Evolutionary conservation across 2,113 vertebrate genomes (phyloP), one percentile per base, ranked within the genome.

Genomic region (Merops nubicus): DNA sequence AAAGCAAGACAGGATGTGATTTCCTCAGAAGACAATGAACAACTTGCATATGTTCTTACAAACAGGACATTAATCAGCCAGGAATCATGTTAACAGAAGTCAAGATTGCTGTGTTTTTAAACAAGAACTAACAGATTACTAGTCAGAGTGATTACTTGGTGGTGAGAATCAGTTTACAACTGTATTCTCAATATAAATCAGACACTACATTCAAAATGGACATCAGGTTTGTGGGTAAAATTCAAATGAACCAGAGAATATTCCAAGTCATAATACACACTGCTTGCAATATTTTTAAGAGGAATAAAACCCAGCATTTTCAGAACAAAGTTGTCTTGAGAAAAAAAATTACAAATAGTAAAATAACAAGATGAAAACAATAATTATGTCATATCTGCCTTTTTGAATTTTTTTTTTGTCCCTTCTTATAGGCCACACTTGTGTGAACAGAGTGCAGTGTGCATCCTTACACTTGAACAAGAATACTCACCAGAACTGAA

Each of bases 1-100:
- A 97, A 94, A 95, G 96, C 51, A 40, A 94, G 76, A 51, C 85
- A 94, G 90, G 90, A 95, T 86, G 85, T 4, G 50, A 95, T 81
- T 94, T 92, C 85, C 85, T 90, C 90, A 68, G 78, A 93, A 83
- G 67, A 67, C 79, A 93, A 90, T 1, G 79, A 85, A 96, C 92
- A 95, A 91, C 54, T 93, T 70, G 75, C 95, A 86, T 29, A 21
- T 86, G 82, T 70, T 86, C 59, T 43, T 40, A 31, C 63, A 75
- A 93, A 64, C 48, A 77, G 82, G 85, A 50, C 85, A 74, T 88
- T 64, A 91, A 91, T 96, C 92, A 93, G 72, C 15, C 68, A 86
- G 82, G 56, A 92, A 78, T 84, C n/a, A 43, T 74, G 83, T 90
- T 95, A 93, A 91, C 93, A 94, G 82, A 62, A 95, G 64, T 17